phyloP scores from a whole-genome alignment of 2,113 vertebrate genomes.

The Sapayoa aenigma region DNA sequence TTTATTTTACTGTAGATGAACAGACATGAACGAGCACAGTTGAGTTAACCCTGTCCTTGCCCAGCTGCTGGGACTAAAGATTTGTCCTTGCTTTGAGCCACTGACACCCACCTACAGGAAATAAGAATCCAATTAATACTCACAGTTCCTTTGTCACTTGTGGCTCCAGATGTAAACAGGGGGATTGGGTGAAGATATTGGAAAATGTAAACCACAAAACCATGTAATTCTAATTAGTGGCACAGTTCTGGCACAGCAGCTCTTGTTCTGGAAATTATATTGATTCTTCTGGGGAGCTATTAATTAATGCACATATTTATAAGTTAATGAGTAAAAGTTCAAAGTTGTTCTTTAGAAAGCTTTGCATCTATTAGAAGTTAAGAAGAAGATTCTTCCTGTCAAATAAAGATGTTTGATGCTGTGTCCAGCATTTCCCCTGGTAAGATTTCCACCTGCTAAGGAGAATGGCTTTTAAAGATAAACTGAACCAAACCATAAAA shows the following conservation, averaged over 20 bases:
- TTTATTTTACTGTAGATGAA: slow-evolving; percentile 42
- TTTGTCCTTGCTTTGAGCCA: neutral
- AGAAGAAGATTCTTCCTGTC: neutral
- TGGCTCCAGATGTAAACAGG: neutral
- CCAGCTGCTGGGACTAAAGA: neutral
- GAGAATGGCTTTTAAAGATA: neutral
- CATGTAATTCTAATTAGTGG: neutral
- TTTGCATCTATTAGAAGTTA: neutral
- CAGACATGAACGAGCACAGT: neutral
- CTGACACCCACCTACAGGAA: neutral
- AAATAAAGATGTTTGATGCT: neutral
- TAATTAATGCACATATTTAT: neutral
- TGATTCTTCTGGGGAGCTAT: neutral
- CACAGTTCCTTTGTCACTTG: neutral
- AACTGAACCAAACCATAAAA: neutral
- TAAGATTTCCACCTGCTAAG: neutral
- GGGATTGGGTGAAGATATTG: neutral
- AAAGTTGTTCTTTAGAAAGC: neutral
- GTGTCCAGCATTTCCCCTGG: neutral
- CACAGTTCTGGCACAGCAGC: neutral
- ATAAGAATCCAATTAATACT: neutral
- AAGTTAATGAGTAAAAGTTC: neutral
- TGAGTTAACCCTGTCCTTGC: slow-evolving; percentile 22
- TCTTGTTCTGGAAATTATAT: neutral
- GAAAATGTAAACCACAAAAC: neutral